Evolutionary conservation across 2,797 vertebrate genomes (phyloP).

Genomic region (Ptychadena robeensis): DNA sequence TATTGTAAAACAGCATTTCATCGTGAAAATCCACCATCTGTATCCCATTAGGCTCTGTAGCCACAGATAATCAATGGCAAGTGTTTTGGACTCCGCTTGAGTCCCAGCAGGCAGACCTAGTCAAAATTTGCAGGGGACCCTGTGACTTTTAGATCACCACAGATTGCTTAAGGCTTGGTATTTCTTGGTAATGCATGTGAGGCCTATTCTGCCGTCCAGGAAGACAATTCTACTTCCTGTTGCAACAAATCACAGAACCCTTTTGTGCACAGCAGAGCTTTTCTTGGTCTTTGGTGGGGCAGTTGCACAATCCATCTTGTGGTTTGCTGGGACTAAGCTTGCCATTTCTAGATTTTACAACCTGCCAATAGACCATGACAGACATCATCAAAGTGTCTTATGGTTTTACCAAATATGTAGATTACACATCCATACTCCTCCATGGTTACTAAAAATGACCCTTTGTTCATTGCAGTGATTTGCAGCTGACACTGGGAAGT

Average conservation of each 20-base stretch:
- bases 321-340: background rate
- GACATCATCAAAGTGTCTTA: background rate
- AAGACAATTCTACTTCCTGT: background rate
- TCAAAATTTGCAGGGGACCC: background rate
- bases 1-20: background rate
- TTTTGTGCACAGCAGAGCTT: too few species aligned
- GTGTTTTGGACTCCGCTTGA: background rate
- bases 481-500: too few species aligned
- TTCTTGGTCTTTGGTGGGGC: background rate
- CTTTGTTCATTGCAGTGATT: too few species aligned
- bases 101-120: background rate
- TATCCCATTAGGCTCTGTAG: background rate
- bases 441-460: too few species aligned
- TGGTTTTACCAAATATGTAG: too few species aligned
- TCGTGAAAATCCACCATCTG: background rate
- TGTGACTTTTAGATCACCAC: background rate
- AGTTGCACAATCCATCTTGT: conserved; percentile 20
- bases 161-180: background rate
- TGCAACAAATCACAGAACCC: background rate
- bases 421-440: too few species aligned
- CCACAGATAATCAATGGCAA: background rate
- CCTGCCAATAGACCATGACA: background rate
- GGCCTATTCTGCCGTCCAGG: background rate
- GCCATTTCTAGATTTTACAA: background rate
- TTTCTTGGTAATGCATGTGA: background rate